phyloP scores from a whole-genome alignment of 2,888 invertebrate genomes.

The Orthosia gothica region DNA sequence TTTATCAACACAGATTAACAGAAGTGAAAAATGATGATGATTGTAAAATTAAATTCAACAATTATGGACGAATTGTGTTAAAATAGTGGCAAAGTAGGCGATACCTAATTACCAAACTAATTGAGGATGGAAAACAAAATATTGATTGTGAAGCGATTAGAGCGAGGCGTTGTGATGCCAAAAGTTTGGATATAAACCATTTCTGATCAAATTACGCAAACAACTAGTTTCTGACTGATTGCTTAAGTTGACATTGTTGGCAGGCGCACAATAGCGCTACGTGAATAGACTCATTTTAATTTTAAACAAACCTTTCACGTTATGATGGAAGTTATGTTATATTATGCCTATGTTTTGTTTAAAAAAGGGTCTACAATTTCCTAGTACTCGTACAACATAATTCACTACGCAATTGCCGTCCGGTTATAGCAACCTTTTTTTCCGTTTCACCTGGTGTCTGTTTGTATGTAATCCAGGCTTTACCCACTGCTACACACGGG shows the following conservation, averaged over 20 bases:
- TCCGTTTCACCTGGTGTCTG: too few species aligned
- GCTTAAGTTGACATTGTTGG: constrained; percentile 69
- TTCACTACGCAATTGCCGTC: neutral
- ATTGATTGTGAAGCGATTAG: constrained; percentile 36
- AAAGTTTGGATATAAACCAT: constrained; percentile 66
- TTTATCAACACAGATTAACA: constrained; percentile 8
- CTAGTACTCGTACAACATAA: neutral
- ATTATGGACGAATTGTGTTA: constrained; percentile 1
- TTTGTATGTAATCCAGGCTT: too few species aligned
- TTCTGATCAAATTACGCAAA: constrained; percentile 64
- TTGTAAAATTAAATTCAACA: constrained; percentile 12
- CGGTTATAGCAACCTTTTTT: too few species aligned
- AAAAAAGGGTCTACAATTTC: neutral
- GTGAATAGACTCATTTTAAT: constrained; percentile 36
- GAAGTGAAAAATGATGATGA: constrained; percentile 10
- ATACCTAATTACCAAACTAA: constrained; percentile 25
- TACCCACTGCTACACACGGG: too few species aligned
- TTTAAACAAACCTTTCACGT: constrained; percentile 24
- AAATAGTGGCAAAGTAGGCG: constrained; percentile 13
- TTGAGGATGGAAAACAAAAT: constrained; percentile 39
- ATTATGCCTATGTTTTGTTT: neutral
- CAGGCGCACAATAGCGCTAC: constrained; percentile 54
- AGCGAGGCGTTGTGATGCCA: constrained; percentile 46
- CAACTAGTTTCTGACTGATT: constrained; percentile 68
- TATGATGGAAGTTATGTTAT: neutral